Conservation (phyloP, 2,797 vertebrate genomes). For the Balearica regulorum region DNA sequence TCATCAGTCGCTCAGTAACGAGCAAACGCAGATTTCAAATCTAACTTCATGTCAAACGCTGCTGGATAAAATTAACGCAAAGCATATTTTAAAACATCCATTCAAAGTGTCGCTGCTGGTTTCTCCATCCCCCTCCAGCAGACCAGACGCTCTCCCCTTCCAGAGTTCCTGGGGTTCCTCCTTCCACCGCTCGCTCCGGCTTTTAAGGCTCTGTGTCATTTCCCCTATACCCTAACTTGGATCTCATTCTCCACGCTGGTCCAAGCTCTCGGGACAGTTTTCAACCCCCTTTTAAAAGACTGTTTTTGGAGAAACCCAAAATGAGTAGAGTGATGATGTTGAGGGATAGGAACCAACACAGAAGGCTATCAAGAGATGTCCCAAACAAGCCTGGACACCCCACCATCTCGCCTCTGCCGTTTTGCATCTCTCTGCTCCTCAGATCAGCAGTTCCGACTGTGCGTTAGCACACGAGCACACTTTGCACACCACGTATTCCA, state of each 20-base stretch:
- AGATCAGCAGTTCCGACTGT: fast-evolving
- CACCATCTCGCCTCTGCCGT: not conserved
- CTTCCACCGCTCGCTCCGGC: not conserved
- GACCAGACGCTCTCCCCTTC: not conserved
- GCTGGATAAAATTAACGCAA: not conserved
- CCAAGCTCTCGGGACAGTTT: not conserved
- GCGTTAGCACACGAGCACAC: not conserved
- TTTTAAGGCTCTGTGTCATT: not conserved
- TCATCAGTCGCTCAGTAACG: not conserved
- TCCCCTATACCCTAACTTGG: too few species aligned
- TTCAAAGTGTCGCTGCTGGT: not conserved
- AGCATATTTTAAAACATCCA: not conserved
- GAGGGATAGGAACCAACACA: not conserved
- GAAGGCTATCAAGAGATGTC: not conserved
- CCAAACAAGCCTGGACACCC: not conserved
- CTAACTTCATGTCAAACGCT: slow-evolving; percentile 7
- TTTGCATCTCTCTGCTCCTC: not conserved
- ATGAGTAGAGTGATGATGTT: not conserved
- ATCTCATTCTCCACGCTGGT: not conserved
- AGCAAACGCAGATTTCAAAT: not conserved
- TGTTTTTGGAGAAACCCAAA: not conserved
- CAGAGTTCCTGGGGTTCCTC: not conserved
- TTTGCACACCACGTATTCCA: not conserved
- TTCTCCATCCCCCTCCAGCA: not conserved
- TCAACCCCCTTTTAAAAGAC: not conserved